Evolutionary conservation across 2,113 vertebrate genomes (phyloP).

Genomic region (Neogobius melanostomus): DNA sequence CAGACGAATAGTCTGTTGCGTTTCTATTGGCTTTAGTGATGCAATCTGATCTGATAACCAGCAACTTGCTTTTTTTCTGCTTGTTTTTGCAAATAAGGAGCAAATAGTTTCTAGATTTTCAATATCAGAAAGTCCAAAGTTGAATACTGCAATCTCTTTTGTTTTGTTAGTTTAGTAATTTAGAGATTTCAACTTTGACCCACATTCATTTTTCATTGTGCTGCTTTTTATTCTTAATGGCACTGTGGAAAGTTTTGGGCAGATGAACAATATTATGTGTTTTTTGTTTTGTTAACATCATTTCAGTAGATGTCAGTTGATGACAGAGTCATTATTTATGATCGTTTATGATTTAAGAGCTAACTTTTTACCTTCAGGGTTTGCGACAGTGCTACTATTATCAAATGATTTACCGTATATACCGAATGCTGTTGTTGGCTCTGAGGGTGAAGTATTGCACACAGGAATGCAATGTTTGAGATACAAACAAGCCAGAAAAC

Average conservation of each 20-base stretch:
- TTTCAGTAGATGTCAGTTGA: no score
- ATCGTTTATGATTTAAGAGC: no score
- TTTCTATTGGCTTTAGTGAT: slow-evolving; percentile 52
- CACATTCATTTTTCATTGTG: slow-evolving; percentile 15
- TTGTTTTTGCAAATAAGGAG: slow-evolving; percentile 18
- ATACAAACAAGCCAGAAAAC: no score
- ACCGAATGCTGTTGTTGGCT: no score
- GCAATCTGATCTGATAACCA: slow-evolving; percentile 43
- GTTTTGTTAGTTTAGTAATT: slow-evolving; percentile 48
- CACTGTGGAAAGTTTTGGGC: background rate
- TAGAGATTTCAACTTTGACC: slow-evolving; percentile 49
- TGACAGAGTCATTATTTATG: no score
- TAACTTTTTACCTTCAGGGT: no score
- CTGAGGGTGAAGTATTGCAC: no score
- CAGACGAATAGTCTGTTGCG: slow-evolving; percentile 21
- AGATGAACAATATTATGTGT: background rate
- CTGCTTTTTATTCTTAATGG: background rate
- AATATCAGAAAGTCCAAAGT: slow-evolving; percentile 55
- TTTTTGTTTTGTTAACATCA: no score
- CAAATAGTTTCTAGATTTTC: slow-evolving; percentile 29
- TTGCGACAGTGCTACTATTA: no score
- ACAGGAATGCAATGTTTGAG: no score
- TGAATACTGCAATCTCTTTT: slow-evolving; percentile 28
- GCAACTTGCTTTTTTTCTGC: slow-evolving; percentile 5
- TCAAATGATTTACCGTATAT: no score